These are phyloP conservation scores for Pandemis cinnamomeana DNA, from an alignment of 2,888 invertebrate species.

Conservation along the genomic window DNA sequence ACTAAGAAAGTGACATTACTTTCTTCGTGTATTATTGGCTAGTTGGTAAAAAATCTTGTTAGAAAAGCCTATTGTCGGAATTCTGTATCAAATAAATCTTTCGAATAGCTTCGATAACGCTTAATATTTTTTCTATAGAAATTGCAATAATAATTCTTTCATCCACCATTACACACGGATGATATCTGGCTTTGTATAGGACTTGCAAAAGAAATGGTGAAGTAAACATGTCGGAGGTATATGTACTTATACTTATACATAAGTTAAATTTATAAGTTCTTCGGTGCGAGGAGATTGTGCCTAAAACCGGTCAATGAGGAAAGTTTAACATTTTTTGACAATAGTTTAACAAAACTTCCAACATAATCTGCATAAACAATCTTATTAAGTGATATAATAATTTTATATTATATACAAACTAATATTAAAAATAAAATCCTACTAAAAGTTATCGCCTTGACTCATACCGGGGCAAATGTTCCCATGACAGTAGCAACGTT, in stretches of 20 bases:
- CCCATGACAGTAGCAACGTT: too few relatives aligned
- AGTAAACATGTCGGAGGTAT: conserved; percentile 3
- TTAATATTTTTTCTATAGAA: conserved; percentile 57
- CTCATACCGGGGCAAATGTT: too few relatives aligned
- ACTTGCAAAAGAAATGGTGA: conserved; percentile 25
- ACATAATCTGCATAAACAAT: too few relatives aligned
- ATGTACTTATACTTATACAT: too few relatives aligned
- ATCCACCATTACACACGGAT: conserved; percentile 66
- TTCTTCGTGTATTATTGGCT: background rate
- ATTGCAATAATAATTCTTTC: conserved; percentile 70
- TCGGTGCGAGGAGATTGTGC: background rate
- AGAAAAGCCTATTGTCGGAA: conserved; percentile 42
- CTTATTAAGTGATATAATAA: too few relatives aligned
- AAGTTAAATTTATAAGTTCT: conserved; percentile 2
- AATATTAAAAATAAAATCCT: too few relatives aligned
- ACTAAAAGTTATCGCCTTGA: too few relatives aligned
- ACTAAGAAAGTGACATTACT: background rate
- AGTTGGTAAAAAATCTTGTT: conserved; percentile 25
- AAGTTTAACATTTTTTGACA: background rate
- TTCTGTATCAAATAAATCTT: conserved; percentile 55
- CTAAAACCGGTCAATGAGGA: background rate
- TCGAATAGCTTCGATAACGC: conserved; percentile 53
- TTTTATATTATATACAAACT: too few relatives aligned
- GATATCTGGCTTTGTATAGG: conserved; percentile 50
- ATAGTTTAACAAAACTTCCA: too few relatives aligned